Percentiles rank a stretch among this genome's conserved stretches.
Evolutionary conservation across 2,797 vertebrate species (phyloP).

Genomic region (Chaetodon trifasciatus): DNA sequence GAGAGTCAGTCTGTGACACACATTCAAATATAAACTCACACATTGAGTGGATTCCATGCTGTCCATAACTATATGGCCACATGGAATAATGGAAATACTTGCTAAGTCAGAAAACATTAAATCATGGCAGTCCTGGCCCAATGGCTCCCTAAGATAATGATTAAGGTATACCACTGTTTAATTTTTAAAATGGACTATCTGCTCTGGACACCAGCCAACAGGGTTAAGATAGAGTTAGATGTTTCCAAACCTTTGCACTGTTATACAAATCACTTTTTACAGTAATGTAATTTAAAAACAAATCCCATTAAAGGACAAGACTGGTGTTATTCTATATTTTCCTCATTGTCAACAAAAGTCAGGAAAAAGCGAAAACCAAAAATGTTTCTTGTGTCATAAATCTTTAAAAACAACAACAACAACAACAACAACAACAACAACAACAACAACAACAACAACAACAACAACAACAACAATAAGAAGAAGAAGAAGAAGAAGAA

Average conservation of each 20-base stretch:
- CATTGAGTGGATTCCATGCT: background rate
- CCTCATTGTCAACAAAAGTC: background rate
- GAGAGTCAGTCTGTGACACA: background rate
- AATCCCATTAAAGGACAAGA: no score
- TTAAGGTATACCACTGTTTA: conserved; percentile 82
- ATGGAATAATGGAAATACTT: conserved; percentile 72
- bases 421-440: no score
- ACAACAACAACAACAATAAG: no score
- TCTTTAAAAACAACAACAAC: background rate
- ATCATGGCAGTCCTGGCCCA: conserved; percentile 69
- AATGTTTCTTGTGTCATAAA: background rate
- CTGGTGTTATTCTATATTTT: background rate
- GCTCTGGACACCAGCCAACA: conserved; percentile 80
- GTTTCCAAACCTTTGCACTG: conserved; percentile 54
- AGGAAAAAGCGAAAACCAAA: no score
- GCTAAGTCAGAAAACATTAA: conserved; percentile 79
- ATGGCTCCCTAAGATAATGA: conserved; percentile 80
- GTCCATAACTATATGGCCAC: conserved; percentile 57
- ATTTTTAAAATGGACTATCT: conserved; percentile 85
- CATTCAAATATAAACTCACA: conserved; percentile 1
- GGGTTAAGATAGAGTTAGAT: conserved; percentile 70
- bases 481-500: no score
- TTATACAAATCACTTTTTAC: no score
- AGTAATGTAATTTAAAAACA: no score
- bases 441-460: no score